Conservation (phyloP, 2,888 invertebrate genomes). For the Drosophila tanythrix region DNA sequence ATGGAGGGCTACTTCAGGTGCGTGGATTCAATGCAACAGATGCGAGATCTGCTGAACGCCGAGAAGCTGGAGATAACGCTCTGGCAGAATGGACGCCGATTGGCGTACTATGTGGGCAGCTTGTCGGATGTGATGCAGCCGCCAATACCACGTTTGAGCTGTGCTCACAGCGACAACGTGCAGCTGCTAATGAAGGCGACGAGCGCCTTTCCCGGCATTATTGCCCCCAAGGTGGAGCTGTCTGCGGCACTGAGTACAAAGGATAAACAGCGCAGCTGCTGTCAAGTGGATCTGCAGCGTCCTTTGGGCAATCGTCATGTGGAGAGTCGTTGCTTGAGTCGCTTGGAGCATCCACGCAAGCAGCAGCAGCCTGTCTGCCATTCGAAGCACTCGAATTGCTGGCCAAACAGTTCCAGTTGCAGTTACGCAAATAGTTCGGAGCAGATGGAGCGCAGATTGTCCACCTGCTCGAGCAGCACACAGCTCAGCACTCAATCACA, state of each 20-base stretch:
- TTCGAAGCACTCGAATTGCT: slow-evolving; percentile 54
- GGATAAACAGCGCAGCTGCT: slow-evolving; percentile 42
- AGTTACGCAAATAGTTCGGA: slow-evolving; percentile 16
- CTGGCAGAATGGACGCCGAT: slow-evolving; percentile 84
- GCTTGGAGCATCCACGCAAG: slow-evolving; percentile 59
- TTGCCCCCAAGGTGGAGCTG: slow-evolving; percentile 84
- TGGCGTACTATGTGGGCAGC: slow-evolving; percentile 82
- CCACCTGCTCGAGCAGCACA: slow-evolving; percentile 70
- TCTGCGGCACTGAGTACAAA: slow-evolving; percentile 69
- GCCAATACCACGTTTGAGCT: slow-evolving; percentile 66
- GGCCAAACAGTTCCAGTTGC: slow-evolving; percentile 11
- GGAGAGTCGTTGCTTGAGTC: slow-evolving; percentile 39
- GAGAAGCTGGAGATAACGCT: slow-evolving; percentile 83
- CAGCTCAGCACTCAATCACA: slow-evolving; percentile 64
- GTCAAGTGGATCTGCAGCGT: slow-evolving; percentile 23
- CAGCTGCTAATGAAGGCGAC: slow-evolving; percentile 83
- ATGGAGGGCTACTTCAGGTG: slow-evolving; percentile 84
- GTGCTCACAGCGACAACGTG: slow-evolving; percentile 78
- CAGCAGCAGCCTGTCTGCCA: slow-evolving; percentile 83
- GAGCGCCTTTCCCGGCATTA: slow-evolving; percentile 83
- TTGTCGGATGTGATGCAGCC: slow-evolving; percentile 81
- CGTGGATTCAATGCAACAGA: slow-evolving; percentile 66
- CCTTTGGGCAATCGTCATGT: slow-evolving; percentile 35
- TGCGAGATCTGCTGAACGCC: slow-evolving; percentile 73
- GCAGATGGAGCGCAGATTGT: slow-evolving; percentile 55